phyloP scores from a whole-genome alignment of 1,140 invertebrate species.

The Drosophila teissieri region DNA sequence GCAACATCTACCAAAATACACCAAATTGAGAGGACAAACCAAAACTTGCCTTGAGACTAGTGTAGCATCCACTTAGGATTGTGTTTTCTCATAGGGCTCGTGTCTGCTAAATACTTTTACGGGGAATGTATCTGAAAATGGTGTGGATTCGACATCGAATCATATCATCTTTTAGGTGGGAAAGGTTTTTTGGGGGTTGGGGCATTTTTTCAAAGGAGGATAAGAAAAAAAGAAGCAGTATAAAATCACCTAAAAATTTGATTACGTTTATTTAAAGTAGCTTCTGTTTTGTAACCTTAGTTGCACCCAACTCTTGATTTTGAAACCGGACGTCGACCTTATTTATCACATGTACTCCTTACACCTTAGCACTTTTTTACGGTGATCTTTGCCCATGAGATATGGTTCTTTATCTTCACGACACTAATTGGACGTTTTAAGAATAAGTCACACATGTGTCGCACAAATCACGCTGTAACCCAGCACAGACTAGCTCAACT shows the following conservation, averaged over 20 bases:
- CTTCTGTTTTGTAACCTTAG: constrained; percentile 1
- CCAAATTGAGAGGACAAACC: constrained; percentile 10
- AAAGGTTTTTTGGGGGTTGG: not conserved
- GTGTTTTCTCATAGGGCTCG: constrained; percentile 22
- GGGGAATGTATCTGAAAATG: constrained; percentile 7
- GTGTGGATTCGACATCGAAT: constrained; percentile 1
- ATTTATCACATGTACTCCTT: not conserved
- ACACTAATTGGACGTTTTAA: constrained; percentile 12
- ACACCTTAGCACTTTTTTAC: not conserved
- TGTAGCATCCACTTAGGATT: constrained; percentile 16
- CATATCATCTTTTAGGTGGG: not conserved
- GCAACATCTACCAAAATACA: constrained; percentile 56
- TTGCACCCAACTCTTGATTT: not conserved
- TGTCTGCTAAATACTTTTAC: not conserved
- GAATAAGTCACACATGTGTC: constrained; percentile 19
- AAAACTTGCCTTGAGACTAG: constrained; percentile 6
- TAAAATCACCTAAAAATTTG: not conserved
- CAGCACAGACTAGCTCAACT: constrained; percentile 11
- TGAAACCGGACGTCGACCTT: not conserved
- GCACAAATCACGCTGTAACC: constrained; percentile 35
- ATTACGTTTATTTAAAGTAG: not conserved
- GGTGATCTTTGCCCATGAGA: not conserved
- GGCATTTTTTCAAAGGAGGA: not conserved
- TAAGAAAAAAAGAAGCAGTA: too few species aligned
- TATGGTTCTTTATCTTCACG: constrained; percentile 15